Evolutionary conservation across 2,888 invertebrate species (phyloP), one percentile per base, ranked within the genome.

Genomic region (Eupsilia transversa): DNA sequence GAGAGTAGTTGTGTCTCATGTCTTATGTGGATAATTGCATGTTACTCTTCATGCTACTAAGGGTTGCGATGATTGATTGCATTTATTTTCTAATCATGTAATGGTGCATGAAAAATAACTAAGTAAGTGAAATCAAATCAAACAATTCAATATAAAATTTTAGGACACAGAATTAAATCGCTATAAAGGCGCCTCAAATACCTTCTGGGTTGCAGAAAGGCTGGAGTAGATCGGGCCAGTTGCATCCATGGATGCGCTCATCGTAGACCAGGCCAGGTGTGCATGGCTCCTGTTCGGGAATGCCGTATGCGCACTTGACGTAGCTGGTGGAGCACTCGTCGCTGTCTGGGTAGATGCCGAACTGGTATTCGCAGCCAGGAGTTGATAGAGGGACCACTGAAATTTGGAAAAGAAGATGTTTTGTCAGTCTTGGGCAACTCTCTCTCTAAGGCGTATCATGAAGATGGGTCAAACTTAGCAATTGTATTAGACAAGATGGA

Each of bases 131-230:
- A n/a, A n/a, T n/a, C n/a, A n/a, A 41, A 41, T 38, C 5, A 41
- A 41, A 27, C 12, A 43, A 30, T 23, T 23, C 0, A 43, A 43
- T 30, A 30, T 38, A 38, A 38, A 41, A 4, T 30, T 63, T 30
- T 30, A 30, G 14, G 14, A 9, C 23, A 30, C 1, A 14, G 12
- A 23, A 64, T 30, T 0, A 30, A 23, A 23, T 43, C 12, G 2
- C 20, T 30, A 23, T 43, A 43, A 14, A 43, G 20, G 23, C 0
- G 43, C 5, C 5, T 46, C 71, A 49, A 4, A 73, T 94, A 98
- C 98, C 98, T 97, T 99, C 99, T 82, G 99, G 98, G 94, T 98
- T 98, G 94, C 99, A 99, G 92, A 97, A 97, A 74, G 98, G 98
- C 82, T 98, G 96, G 59, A 99, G 97, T 76, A 98, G 97, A 96